Evolutionary conservation across 1,140 invertebrate species (phyloP).

Genomic region (Drosophila novamexicana): DNA sequence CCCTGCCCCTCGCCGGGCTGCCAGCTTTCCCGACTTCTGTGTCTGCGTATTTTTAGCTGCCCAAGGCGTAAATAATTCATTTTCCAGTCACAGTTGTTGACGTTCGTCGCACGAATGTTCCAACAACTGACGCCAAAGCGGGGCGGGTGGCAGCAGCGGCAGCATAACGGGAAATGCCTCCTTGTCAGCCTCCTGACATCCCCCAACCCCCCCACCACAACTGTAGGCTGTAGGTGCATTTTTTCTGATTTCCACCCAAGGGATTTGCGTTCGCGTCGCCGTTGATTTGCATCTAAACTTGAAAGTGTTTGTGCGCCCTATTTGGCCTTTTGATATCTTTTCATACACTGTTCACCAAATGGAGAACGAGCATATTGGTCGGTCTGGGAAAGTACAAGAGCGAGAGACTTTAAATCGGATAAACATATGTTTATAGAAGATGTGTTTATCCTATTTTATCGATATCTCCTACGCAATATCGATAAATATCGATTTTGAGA

Average conservation of each 20-base stretch:
- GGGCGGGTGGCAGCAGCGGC: not conserved
- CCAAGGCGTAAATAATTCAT: slow-evolving; percentile 78
- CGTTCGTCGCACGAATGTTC: slow-evolving; percentile 55
- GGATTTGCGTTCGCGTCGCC: slow-evolving; percentile 42
- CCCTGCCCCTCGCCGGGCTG: not conserved
- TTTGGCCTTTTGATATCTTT: slow-evolving; percentile 50
- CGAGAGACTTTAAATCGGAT: too few species aligned
- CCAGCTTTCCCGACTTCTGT: slow-evolving; percentile 23
- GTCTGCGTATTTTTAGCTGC: slow-evolving; percentile 68
- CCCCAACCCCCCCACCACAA: not conserved
- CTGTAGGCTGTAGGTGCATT: slow-evolving; percentile 27
- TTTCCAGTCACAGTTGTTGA: slow-evolving; percentile 82
- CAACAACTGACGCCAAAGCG: slow-evolving; percentile 32
- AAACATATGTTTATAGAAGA: too few species aligned
- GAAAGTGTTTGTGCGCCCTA: slow-evolving; percentile 65
- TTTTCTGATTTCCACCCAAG: slow-evolving; percentile 45
- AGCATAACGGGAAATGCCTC: slow-evolving; percentile 23
- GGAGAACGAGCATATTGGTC: not conserved
- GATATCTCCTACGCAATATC: too few species aligned
- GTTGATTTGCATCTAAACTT: slow-evolving; percentile 72
- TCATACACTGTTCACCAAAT: not conserved
- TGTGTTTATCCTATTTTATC: too few species aligned
- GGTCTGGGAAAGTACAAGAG: too few species aligned
- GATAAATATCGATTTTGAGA: too few species aligned
- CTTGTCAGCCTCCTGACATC: not conserved